Evolutionary conservation across 2,888 invertebrate genomes (phyloP).

Genomic region (Endotricha flammealis): DNA sequence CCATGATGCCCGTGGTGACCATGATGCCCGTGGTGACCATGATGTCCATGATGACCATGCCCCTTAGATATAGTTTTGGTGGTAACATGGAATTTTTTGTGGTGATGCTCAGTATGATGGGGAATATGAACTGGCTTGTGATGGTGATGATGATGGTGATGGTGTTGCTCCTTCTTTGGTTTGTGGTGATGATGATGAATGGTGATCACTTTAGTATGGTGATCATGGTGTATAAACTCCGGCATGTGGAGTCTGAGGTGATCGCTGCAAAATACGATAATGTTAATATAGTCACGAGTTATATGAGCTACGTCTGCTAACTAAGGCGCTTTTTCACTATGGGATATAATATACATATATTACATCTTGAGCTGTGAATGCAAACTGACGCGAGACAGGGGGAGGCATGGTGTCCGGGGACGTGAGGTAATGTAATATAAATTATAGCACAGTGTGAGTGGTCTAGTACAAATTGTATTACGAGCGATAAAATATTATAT

Average conservation of each 20-base stretch:
- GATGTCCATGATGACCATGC: slow-evolving; percentile 24
- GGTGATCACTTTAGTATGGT: slow-evolving; percentile 79
- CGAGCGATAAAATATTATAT: too few species aligned
- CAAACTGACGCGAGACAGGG: too few species aligned
- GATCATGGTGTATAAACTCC: slow-evolving; percentile 78
- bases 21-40: slow-evolving; percentile 22
- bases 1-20: slow-evolving; percentile 25
- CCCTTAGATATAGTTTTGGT: slow-evolving; percentile 46
- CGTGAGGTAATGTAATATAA: too few species aligned
- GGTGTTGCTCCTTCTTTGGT: slow-evolving; percentile 68
- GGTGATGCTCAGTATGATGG: slow-evolving; percentile 45
- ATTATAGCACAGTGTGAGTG: too few species aligned
- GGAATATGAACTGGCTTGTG: slow-evolving; percentile 43
- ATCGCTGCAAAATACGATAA: slow-evolving; percentile 71
- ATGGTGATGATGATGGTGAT: slow-evolving; percentile 52
- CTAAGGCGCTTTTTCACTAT: too few species aligned
- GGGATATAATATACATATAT: too few species aligned
- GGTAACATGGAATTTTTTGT: slow-evolving; percentile 52
- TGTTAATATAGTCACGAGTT: too few species aligned
- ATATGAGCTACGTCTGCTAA: too few species aligned
- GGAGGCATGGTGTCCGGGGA: too few species aligned
- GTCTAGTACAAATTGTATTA: too few species aligned
- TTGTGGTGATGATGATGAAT: slow-evolving; percentile 75
- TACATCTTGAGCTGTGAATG: too few species aligned
- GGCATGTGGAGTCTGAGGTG: slow-evolving; percentile 79